phyloP scores from a whole-genome alignment of 2,888 invertebrate species.

The Camptogramma bilineatum region DNA sequence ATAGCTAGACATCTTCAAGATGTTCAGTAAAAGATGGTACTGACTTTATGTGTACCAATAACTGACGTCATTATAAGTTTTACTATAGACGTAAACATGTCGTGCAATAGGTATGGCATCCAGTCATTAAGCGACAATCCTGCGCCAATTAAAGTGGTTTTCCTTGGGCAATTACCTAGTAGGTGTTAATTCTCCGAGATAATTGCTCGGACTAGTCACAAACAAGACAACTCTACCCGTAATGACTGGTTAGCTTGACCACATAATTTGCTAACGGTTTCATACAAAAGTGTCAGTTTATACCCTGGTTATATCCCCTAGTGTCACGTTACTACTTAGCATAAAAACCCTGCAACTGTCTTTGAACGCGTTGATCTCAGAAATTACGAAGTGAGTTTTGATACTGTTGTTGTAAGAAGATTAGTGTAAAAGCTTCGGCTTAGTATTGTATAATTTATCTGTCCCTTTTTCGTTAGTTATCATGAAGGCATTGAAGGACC shows the following conservation, averaged over 20 bases:
- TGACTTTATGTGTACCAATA: not conserved
- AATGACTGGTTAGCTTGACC: not conserved
- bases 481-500: too few species aligned
- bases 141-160: conserved; percentile 26
- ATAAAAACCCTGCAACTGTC: too few species aligned
- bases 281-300: not conserved
- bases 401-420: too few species aligned
- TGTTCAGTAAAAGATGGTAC: too few species aligned
- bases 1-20: too few species aligned
- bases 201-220: conserved; percentile 20
- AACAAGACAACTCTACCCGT: not conserved
- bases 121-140: conserved; percentile 13
- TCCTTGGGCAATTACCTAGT: conserved; percentile 26
- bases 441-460: too few species aligned
- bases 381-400: too few species aligned
- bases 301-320: not conserved
- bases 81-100: not conserved
- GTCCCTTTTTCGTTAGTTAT: too few species aligned
- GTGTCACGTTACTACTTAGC: too few species aligned
- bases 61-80: not conserved
- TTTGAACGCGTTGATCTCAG: too few species aligned
- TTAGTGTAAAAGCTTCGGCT: too few species aligned
- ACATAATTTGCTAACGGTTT: not conserved
- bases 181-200: conserved; percentile 31
- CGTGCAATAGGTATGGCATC: not conserved